Evolutionary conservation across 2,797 vertebrate species (phyloP), one percentile per base, ranked within the genome.

Genomic region (Falco rusticolus): DNA sequence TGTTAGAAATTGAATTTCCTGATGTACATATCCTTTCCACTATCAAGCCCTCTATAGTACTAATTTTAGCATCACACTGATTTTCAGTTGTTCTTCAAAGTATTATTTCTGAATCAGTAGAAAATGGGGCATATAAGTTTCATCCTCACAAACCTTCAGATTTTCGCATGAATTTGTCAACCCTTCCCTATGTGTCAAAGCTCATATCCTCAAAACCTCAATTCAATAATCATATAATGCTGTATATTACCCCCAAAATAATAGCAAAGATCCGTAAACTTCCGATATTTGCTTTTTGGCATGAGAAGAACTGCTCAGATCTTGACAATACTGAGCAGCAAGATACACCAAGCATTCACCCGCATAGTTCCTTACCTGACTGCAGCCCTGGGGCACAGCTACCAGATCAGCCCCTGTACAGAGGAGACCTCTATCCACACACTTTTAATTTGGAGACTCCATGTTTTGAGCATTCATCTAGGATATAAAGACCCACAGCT

Each of bases 121-220:
- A 83, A 85, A 89, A 66, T 5, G 45, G 10, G 8, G 4, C 4
- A 34, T 28, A 45, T 5, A 84, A 22, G 12, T 4, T 84, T 87
- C 60, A 53, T 68, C 31, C 10, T 71, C 13, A 21, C 21, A 81
- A 34, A 45, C 2, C 10, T 61, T 68, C 31, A 65, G 28, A 34
- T 2, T 76, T 83, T 41, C 31, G 18, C 29, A 41, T 22, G 13
- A 45, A 9, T 61, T 80, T 79, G 13, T 43, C 37, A 41, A 0
- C 7, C 7, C 5, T 3, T 82, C 12, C 12, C 12, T 15, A 1
- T 1, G 2, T 64, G 25, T 66, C 4, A 4, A 69, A 87, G 24
- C 17, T 57, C 13, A 5, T 71, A 51, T 31, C 26, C 24, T 79
- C 43, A 56, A 54, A 71, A 16, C 0, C 11, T 5, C 13, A n/a